phyloP scores from a whole-genome alignment of 2,888 invertebrate species.

The Paralinhomoeus sp. region DNA sequence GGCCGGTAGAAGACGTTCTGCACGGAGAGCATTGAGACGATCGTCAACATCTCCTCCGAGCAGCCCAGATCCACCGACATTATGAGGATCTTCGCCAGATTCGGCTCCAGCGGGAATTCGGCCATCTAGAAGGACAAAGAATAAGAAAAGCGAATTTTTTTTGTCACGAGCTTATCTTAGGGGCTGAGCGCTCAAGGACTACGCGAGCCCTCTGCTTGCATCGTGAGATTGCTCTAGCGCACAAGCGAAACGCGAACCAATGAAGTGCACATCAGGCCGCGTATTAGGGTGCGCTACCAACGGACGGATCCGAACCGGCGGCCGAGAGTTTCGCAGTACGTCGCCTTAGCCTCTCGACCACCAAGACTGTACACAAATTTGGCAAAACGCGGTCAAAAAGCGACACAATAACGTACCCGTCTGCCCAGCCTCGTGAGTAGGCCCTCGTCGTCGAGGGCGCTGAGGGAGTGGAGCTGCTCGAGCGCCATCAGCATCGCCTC shows the following conservation, averaged over 20 bases:
- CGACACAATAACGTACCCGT: conserved; percentile 23
- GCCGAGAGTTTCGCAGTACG: too few species aligned
- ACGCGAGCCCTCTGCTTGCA: too few species aligned
- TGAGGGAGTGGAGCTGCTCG: conserved; percentile 82
- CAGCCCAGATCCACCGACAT: conserved; percentile 95
- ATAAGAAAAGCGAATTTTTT: too few species aligned
- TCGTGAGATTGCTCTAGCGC: too few species aligned
- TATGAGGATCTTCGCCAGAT: conserved; percentile 88
- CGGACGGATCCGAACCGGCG: too few species aligned
- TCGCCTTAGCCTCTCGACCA: not conserved
- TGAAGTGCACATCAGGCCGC: too few species aligned
- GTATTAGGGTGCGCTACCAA: too few species aligned
- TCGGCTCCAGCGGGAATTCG: conserved; percentile 93
- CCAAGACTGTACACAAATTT: not conserved
- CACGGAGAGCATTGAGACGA: conserved; percentile 94
- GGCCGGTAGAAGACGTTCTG: conserved; percentile 84
- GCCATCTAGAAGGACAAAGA: conserved; percentile 67
- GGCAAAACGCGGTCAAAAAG: not conserved
- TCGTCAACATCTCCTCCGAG: conserved; percentile 88
- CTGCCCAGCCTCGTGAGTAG: conserved; percentile 39
- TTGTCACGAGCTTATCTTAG: too few species aligned
- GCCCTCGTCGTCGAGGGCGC: conserved; percentile 62
- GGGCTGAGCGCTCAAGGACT: too few species aligned
- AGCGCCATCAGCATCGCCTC: conserved; percentile 79
- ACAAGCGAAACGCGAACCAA: too few species aligned